A percentile compares a stretch with the other conserved stretches of the same genome.
These are phyloP conservation scores for Amphiprion ocellaris DNA, from an alignment of 2,113 vertebrate genomes.

Conservation along the genomic window DNA sequence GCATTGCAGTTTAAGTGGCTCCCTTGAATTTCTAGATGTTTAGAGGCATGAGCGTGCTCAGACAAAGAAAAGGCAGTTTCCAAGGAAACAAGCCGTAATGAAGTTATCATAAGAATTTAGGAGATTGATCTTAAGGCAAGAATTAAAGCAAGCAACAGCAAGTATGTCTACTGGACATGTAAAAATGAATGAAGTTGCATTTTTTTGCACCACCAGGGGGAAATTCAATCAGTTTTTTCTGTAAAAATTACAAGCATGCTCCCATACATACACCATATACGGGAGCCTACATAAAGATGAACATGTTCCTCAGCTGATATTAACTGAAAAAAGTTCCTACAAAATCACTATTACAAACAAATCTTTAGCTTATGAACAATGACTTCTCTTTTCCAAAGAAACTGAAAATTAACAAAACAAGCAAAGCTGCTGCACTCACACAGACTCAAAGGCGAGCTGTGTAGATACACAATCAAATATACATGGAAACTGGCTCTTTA, in stretches of 20 bases:
- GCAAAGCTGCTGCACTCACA: background rate
- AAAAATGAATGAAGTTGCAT: background rate
- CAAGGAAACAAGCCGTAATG: slow-evolving; percentile 39
- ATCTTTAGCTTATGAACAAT: background rate
- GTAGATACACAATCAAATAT: slow-evolving; percentile 12
- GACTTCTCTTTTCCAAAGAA: background rate
- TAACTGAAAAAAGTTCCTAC: background rate
- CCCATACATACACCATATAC: too few relatives aligned
- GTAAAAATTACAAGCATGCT: too few relatives aligned
- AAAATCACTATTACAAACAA: background rate
- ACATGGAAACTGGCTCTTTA: slow-evolving; percentile 14
- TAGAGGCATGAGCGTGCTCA: background rate
- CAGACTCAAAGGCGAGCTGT: background rate
- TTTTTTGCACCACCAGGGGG: background rate
- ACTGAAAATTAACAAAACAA: slow-evolving; percentile 20
- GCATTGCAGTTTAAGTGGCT: background rate
- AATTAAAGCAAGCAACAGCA: background rate
- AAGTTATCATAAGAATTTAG: slow-evolving; percentile 14
- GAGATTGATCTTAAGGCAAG: background rate
- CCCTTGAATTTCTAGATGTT: slow-evolving; percentile 8
- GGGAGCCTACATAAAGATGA: too few relatives aligned
- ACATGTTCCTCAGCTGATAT: too few relatives aligned
- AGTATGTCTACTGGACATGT: background rate
- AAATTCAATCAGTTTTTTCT: too few relatives aligned
- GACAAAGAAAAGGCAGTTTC: slow-evolving; percentile 22